Conservation (phyloP, 92 coral and sea anemone species). For the Parazoanthus swiftii region DNA sequence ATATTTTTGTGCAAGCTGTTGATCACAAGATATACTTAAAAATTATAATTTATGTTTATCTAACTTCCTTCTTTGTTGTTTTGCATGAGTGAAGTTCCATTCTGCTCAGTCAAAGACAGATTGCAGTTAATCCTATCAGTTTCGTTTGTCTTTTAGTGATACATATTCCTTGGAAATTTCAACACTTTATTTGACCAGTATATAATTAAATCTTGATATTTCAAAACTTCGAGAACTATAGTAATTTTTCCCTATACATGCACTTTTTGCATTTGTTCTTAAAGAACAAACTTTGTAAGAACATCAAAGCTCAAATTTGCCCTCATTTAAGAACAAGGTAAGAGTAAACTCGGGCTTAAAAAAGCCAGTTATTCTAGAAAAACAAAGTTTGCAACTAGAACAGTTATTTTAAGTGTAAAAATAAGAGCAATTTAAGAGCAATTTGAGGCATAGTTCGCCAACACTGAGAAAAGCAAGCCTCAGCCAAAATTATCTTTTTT, state of each 20-base stretch:
- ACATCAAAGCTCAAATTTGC: not conserved
- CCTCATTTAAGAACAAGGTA: not conserved
- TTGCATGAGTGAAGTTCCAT: not conserved
- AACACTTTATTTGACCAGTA: not conserved
- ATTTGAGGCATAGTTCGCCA: too few species aligned
- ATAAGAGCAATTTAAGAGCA: too few species aligned
- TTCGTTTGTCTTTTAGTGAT: not conserved
- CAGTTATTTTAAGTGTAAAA: too few species aligned
- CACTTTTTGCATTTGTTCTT: too few species aligned
- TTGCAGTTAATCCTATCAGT: not conserved
- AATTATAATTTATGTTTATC: not conserved
- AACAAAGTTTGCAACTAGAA: too few species aligned
- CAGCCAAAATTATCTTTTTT: too few species aligned
- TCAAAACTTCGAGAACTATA: not conserved
- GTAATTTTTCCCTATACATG: too few species aligned
- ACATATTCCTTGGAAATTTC: not conserved
- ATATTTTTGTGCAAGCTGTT: not conserved
- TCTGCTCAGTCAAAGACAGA: not conserved
- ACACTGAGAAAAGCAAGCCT: too few species aligned
- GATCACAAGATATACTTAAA: not conserved
- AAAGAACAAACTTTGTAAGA: too few species aligned
- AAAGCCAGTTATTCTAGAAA: too few species aligned
- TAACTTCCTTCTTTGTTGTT: not conserved
- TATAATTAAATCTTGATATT: too few species aligned
- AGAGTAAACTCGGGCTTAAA: too few species aligned